Evolutionary conservation across 2,797 vertebrate species (phyloP).

Genomic region (Sebastes itinus): DNA sequence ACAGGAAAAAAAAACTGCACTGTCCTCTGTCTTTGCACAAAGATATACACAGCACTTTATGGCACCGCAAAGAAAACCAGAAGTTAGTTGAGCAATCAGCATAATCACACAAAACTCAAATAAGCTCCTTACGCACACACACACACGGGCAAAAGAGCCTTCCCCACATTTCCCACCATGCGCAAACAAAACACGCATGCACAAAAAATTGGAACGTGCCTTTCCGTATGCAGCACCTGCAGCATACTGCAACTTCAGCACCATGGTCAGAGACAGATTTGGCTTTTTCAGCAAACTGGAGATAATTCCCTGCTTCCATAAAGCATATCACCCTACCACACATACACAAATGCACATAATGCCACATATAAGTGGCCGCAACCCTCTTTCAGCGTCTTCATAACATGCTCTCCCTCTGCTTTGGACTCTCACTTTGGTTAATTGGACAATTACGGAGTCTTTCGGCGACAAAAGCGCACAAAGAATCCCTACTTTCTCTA

Average conservation of each 20-base stretch:
- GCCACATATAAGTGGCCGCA: constrained; percentile 10
- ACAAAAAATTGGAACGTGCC: constrained; percentile 42
- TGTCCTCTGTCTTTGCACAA: not conserved
- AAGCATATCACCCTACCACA: constrained; percentile 7
- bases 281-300: constrained; percentile 72
- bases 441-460: constrained; percentile 66
- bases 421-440: constrained; percentile 51
- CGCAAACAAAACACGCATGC: constrained; percentile 18
- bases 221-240: constrained; percentile 68
- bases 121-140: not conserved
- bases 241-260: constrained; percentile 73
- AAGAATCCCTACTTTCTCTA: constrained; percentile 38
- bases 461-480: constrained; percentile 53
- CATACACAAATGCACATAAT: constrained; percentile 1
- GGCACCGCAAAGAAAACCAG: constrained; percentile 4
- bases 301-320: constrained; percentile 60
- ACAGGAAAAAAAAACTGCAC: not conserved
- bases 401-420: constrained; percentile 4
- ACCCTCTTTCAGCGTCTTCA: constrained; percentile 5
- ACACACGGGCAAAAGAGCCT: not conserved
- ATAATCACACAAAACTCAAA: constrained; percentile 35
- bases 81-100: constrained; percentile 50
- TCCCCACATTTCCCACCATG: not conserved
- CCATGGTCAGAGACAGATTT: constrained; percentile 58
- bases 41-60: not conserved